Evolutionary conservation across 2,113 vertebrate genomes (phyloP).

Genomic region (Fregata magnificens): DNA sequence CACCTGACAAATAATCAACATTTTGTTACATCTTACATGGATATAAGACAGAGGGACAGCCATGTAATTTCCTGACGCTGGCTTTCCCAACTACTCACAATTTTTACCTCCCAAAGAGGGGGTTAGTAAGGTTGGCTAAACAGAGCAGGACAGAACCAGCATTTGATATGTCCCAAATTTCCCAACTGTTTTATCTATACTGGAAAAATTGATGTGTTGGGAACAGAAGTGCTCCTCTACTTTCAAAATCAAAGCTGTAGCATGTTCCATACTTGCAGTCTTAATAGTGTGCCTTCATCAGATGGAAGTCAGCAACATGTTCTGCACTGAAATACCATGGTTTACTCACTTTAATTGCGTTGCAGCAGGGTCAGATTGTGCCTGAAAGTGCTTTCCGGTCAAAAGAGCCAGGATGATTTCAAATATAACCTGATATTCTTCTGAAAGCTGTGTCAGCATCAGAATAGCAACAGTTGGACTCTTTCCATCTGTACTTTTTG

Average conservation of each 20-base stretch:
- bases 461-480: neutral
- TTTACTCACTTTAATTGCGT: neutral
- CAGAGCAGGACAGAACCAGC: neutral
- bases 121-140: neutral
- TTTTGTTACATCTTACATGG: neutral
- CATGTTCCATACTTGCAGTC: neutral
- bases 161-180: neutral
- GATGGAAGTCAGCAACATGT: neutral
- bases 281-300: neutral
- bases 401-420: neutral
- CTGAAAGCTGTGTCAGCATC: neutral
- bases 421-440: neutral
- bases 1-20: neutral
- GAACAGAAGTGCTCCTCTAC: neutral
- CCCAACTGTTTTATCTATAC: neutral
- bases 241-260: neutral
- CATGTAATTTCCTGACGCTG: neutral
- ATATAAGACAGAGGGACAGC: neutral
- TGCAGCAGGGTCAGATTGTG: neutral
- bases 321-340: neutral
- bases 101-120: neutral
- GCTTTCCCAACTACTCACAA: neutral
- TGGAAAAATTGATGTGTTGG: accelerated
- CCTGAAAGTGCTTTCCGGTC: neutral
- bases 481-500: neutral